Percentiles rank a stretch among this genome's conserved stretches.
Conservation (phyloP, 1,140 invertebrate genomes). For the Trichonephila clavata region DNA sequence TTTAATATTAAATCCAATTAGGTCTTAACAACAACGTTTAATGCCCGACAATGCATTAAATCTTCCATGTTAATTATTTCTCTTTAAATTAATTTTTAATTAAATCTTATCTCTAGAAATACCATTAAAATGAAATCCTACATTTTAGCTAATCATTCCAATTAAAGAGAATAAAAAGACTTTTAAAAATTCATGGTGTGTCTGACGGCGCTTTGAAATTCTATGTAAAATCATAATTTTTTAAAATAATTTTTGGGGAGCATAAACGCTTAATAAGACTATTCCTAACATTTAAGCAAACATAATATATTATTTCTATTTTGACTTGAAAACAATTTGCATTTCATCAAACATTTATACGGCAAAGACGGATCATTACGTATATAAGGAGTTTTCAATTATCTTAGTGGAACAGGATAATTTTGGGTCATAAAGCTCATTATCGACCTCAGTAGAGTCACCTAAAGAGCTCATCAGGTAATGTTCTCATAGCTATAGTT, state of each 20-base stretch:
- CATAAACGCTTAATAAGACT: constrained; percentile 38
- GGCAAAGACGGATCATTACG: constrained; percentile 29
- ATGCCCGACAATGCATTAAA: background rate
- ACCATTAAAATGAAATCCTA: constrained; percentile 36
- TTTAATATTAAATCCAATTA: background rate
- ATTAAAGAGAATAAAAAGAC: constrained; percentile 4
- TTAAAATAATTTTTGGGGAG: constrained; percentile 41
- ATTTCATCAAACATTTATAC: constrained; percentile 69
- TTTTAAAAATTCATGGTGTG: constrained; percentile 5
- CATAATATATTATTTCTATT: constrained; percentile 58
- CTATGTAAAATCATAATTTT: constrained; percentile 50
- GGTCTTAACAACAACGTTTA: constrained; percentile 5
- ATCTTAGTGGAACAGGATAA: constrained; percentile 45
- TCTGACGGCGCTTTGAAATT: background rate
- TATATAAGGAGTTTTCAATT: constrained; percentile 67
- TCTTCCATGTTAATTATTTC: background rate
- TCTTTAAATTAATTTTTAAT: constrained; percentile 52
- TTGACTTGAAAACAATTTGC: constrained; percentile 69
- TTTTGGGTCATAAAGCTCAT: constrained; percentile 65
- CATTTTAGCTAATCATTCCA: constrained; percentile 32
- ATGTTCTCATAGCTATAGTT: constrained; percentile 53
- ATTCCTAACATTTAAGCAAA: constrained; percentile 23
- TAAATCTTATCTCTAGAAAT: constrained; percentile 37
- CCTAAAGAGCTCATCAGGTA: constrained; percentile 61
- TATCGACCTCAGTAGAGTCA: constrained; percentile 56